Conservation (phyloP, 2,888 invertebrate genomes). For the Pegoplata infirma region DNA sequence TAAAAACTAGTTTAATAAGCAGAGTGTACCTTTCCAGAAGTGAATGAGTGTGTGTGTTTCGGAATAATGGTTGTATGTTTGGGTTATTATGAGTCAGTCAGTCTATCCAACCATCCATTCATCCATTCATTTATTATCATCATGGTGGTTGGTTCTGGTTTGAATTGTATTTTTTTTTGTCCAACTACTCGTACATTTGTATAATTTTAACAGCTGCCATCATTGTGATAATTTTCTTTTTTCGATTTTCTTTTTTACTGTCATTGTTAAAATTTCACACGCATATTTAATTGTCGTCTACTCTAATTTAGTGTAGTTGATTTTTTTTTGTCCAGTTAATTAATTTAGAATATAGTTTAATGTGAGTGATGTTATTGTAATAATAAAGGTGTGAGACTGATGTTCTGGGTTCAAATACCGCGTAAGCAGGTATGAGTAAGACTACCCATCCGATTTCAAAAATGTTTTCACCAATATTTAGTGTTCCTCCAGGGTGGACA, state of each 20-base stretch:
- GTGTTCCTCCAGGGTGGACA: no score
- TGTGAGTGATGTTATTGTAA: no score
- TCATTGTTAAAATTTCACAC: conserved; percentile 38
- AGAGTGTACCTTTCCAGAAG: neutral
- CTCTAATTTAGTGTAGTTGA: neutral
- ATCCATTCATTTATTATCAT: neutral
- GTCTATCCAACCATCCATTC: neutral
- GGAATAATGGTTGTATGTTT: conserved; percentile 31
- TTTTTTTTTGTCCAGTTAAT: conserved; percentile 25
- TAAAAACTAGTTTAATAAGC: conserved; percentile 40
- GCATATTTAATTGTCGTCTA: neutral
- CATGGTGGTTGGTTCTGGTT: conserved; percentile 29
- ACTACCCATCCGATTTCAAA: no score
- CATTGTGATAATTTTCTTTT: conserved; percentile 39
- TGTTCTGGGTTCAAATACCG: no score
- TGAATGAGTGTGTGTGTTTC: neutral
- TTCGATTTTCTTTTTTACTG: conserved; percentile 12
- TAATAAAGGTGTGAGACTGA: no score
- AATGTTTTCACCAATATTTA: no score
- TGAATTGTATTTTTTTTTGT: conserved; percentile 13
- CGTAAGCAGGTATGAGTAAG: no score
- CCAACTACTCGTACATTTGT: conserved; percentile 1
- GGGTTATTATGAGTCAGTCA: neutral
- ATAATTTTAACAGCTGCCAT: conserved; percentile 55
- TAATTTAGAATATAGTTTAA: conserved; percentile 23